Evolutionary conservation across 2,888 invertebrate species (phyloP), one percentile per base, ranked within the genome.

Genomic region (Agrotis exclamationis): DNA sequence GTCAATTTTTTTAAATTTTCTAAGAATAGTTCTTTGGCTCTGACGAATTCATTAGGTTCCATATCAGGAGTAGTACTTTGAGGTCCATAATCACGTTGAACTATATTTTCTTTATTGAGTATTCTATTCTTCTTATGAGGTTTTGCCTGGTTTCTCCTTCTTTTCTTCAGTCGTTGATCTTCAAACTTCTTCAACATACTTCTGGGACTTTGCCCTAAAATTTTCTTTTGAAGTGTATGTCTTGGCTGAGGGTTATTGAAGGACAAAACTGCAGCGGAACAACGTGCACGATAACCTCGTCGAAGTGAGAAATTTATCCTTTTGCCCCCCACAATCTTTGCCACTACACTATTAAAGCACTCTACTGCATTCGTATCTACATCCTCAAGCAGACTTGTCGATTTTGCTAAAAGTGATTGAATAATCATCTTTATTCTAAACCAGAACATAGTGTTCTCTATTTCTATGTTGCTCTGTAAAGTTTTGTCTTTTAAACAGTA

Each of bases 241-340:
- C 74, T 33, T 22, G 62, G 28, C 44, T 63, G 66, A 28, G 70
- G 45, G 14, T 70, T 69, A 39, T 79, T 82, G 44, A 75, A 79
- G 2, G 76, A 65, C 18, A 79, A 60, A 18, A 62, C 74, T 24
- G 79, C 74, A 22, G 76, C 74, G 20, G 24, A 45, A 63, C 73
- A 79, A 56, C 81, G 63, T 39, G 63, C 76, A 70, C 20, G 53
- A 47, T 28, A 58, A 20, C 48, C 58, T 28, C 66, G 63, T 22
- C 13, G 50, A 62, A 53, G 65, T 45, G 65, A 65, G 47, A 66
- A 74, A 44, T 77, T 81, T 47, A 74, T 56, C 16, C 70, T 39
- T 51, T 79, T 79, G 11, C 76, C 79, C 33, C 73, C 78, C 20
- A 81, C 73, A 56, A 45, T 24, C 48, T 74, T 77, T 70, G 77